Conservation (phyloP, 2,888 invertebrate species). For the Nemoura dubitans region DNA sequence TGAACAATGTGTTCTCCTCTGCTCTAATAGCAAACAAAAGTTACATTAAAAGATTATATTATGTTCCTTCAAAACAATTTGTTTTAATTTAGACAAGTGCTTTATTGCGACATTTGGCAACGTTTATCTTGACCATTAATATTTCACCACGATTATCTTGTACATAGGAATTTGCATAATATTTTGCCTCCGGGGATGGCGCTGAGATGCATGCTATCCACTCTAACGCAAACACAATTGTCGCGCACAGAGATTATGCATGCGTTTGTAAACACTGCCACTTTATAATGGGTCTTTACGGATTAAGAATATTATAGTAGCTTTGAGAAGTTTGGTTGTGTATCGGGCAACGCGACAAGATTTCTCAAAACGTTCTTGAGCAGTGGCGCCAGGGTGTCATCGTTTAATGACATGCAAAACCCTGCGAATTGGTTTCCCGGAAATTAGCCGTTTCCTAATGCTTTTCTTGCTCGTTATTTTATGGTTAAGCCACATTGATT, state of each 20-base stretch:
- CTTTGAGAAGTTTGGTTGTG: background rate
- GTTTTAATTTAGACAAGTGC: background rate
- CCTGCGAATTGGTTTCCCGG: background rate
- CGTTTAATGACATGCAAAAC: background rate
- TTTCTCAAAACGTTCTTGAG: background rate
- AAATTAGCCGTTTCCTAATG: background rate
- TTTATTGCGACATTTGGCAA: background rate
- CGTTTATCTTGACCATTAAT: slow-evolving; percentile 12
- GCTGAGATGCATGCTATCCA: background rate
- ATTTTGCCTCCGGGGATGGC: slow-evolving; percentile 4
- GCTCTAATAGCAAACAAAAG: background rate
- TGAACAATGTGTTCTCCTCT: background rate
- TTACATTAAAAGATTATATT: background rate
- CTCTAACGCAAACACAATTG: slow-evolving; percentile 19
- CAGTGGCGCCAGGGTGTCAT: background rate
- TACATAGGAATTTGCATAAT: slow-evolving; percentile 13
- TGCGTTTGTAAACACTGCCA: slow-evolving; percentile 19
- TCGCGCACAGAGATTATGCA: slow-evolving; percentile 16
- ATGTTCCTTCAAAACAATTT: background rate
- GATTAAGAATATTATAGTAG: slow-evolving; percentile 26
- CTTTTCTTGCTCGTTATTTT: background rate
- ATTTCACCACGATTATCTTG: background rate
- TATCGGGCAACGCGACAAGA: background rate
- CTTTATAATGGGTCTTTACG: slow-evolving; percentile 14
- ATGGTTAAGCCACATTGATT: background rate